Base-by-base conservation (phyloP, 2,888 invertebrate genomes). In the Zhengitettix transpicula region DNA sequence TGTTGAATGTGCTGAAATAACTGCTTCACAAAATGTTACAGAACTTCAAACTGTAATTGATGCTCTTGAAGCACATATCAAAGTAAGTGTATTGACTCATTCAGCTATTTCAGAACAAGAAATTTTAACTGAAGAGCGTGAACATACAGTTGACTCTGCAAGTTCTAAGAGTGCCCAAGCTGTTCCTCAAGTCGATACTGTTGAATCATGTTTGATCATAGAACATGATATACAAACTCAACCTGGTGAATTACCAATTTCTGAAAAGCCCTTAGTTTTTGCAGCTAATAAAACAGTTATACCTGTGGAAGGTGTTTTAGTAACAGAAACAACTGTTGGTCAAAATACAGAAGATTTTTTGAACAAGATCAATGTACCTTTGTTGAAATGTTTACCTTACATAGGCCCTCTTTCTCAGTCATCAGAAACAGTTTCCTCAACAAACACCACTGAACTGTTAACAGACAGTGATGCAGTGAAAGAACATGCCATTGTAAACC, bases 151-250 rank as follows among this genome's bases (percentile, higher is more conserved):
- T 10, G 63, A 67, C 40, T 64, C 64, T 57, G 64, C 68, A 28
- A 60, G 63, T 15, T 63, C 67, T 63, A 67, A 58, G 44, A 66
- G 44, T 63, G 66, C 68, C 9, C 69, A 71, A 58, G 74, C 74
- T 7, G 69, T 66, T 57, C 67, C 71, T 56, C 69, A 71, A 0
- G 58, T 79, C 14, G 67, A 74, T 54, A 71, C 77, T 1, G 69
- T 76, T 52, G 77, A 79, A 64, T 71, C 79, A 8, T 75, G 80
- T 64, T 71, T 80, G 57, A 79, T 78, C 40, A 76, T 74, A 12
- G 83, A 84, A 74, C 77, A 73, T 52, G 72, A 73, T 42, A 68
- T 77, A 44, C 77, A 80, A 65, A 69, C 75, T 41, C 71, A 75
- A 42, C 72, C 78, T 8, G 74, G 75, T 42, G 73, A 78, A 62